Evolutionary conservation across 2,113 vertebrate genomes (phyloP), one percentile per base, ranked within the genome.

Genomic region (Sebastes fasciatus): DNA sequence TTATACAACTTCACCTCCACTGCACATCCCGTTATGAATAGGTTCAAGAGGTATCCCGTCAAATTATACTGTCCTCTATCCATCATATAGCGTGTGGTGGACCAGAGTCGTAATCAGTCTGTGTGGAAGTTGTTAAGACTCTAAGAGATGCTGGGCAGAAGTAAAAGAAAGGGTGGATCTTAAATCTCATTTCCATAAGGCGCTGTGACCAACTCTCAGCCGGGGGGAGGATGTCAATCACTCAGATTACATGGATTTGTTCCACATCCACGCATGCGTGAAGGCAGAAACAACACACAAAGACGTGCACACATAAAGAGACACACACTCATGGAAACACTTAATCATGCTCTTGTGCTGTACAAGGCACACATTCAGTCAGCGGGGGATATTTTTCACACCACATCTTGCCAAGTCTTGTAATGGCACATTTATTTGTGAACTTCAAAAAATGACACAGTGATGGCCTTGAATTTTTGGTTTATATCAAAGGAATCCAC

Each of bases 141-240:
- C 43, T 55, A 21, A 26, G 19, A 87, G 61, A 63, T 5, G 17
- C 42, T 21, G 46, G 51, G 68, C 66, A 70, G 63, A 80, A 84
- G 74, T 74, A 55, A 54, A 80, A 68, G 21, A 78, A 73, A 61
- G 69, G 51, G 74, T 63, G 75, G 83, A 60, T 89, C 74, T 74
- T 66, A 76, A 84, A 26, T 86, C 80, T 82, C 19, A 78, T 87
- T 62, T 85, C 79, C 86, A 82, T 87, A 87, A 86, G 72, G 79
- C 62, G 9, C 75, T 19, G 46, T 80, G 86, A 84, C 86, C 83
- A 85, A 60, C 74, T 80, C 61, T 68, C 74, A 82, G 89, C 80
- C 73, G 51, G 48, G 63, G 84, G 89, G 67, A 77, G 83, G 85
- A 72, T 91, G 93, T 94, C 93, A 93, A 86, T 95, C 93, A 93